Evolutionary conservation across 2,888 invertebrate genomes (phyloP), one percentile per base, ranked within the genome.

Genomic region (Acanthosoma haemorrhoidale): DNA sequence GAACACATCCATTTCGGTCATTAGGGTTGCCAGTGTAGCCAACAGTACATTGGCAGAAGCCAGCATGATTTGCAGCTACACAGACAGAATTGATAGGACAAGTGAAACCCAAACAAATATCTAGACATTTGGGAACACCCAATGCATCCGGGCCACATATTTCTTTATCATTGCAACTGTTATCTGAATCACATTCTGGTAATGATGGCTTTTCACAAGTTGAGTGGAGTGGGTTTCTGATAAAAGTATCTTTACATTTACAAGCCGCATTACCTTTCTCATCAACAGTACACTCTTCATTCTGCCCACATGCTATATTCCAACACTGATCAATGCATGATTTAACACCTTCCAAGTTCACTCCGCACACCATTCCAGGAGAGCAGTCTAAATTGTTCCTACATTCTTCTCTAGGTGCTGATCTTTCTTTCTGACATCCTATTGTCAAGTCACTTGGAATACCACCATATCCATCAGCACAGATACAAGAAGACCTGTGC

Each of bases 11-110:
- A 74, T 88, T 88, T 25, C 95, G 86, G 78, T 94, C 91, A 77
- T 92, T 92, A 16, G 94, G 92, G 82, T 96, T 95, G 38, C 96
- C 96, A 11, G 88, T 86, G 79, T 86, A 96, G 3, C 93, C 94
- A 39, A 86, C 81, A 16, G 91, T 81, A 78, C 96, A 96, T 77
- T 91, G 89, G 78, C 96, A 96, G 77, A 87, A 86, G 51, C 90
- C 91, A 76, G 84, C 84, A 77, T 92, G 92, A 70, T 84, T 83
- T 72, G 81, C 84, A 0, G 91, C 88, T 2, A 90, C 80, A 80
- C 95, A 95, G 73, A 88, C 85, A 0, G 94, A 89, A 80, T 94
- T 92, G 68, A 86, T 84, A 0, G 94, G 91, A 75, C 94, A 95
- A 18, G 90, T 92, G 77, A 90, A 92, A 76, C 88, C 87, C 32